Evolutionary conservation across 2,888 invertebrate species (phyloP).

Genomic region (Ferdinandea cuprea): DNA sequence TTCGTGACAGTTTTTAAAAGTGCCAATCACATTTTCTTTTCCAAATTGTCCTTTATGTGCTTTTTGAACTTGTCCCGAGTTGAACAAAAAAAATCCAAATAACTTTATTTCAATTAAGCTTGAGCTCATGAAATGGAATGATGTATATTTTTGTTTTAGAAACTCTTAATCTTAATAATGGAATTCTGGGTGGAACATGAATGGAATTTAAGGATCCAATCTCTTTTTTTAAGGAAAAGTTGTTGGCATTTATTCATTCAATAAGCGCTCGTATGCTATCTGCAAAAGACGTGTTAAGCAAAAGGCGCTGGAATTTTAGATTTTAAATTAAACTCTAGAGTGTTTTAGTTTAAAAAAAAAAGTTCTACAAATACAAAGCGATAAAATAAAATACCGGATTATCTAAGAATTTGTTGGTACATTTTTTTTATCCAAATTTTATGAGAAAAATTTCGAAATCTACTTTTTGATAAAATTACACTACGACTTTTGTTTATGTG

Average conservation of each 20-base stretch:
- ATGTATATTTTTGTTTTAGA: conserved; percentile 17
- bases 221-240: conserved; percentile 12
- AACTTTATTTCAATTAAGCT: conserved; percentile 50
- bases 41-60: conserved; percentile 26
- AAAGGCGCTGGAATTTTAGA: background rate
- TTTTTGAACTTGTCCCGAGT: conserved; percentile 17
- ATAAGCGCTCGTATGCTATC: background rate
- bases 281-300: background rate
- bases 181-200: conserved; percentile 16
- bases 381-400: background rate
- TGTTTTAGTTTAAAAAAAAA: background rate
- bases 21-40: conserved; percentile 39
- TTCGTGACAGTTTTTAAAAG: conserved; percentile 39
- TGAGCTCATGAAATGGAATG: conserved; percentile 11
- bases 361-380: background rate
- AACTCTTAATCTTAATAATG: conserved; percentile 42
- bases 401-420: background rate
- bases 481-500: no score
- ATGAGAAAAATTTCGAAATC: no score
- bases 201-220: conserved; percentile 7
- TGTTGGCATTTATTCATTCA: background rate
- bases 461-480: no score
- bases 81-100: conserved; percentile 26
- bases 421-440: no score
- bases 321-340: background rate